A percentile compares a stretch with the other conserved stretches of the same genome.
Evolutionary conservation across 2,113 vertebrate genomes (phyloP).

Genomic region (Ochotona princeps): DNA sequence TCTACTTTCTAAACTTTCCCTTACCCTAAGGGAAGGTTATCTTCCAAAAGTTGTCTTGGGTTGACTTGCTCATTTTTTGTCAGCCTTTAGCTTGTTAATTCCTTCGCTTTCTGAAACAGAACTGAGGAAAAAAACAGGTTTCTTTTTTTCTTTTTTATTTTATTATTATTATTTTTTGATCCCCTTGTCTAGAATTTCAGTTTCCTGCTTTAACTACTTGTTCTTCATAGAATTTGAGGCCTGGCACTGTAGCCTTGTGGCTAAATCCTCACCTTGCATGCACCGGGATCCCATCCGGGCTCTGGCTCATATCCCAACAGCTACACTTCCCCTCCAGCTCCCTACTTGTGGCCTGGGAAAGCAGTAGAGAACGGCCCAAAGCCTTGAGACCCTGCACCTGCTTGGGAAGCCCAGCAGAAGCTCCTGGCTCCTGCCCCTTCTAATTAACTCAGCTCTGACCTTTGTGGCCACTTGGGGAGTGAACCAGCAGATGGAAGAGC

Average conservation of each 20-base stretch:
- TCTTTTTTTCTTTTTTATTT: background rate
- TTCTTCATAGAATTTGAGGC: background rate
- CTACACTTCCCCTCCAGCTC: too few relatives aligned
- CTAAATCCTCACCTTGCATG: too few relatives aligned
- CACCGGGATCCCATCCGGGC: too few relatives aligned
- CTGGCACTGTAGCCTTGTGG: too few relatives aligned
- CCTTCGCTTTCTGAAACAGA: slow-evolving; percentile 24
- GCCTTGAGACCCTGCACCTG: too few relatives aligned
- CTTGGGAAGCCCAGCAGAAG: background rate
- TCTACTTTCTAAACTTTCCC: slow-evolving; percentile 17
- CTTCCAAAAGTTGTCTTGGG: background rate
- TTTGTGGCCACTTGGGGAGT: too few relatives aligned
- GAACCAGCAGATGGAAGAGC: too few relatives aligned
- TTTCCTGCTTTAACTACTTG: slow-evolving; percentile 5
- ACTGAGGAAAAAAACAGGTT: background rate
- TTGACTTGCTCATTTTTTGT: slow-evolving; percentile 23
- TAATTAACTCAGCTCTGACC: background rate
- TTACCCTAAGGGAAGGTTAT: background rate
- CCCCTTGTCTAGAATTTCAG: background rate
- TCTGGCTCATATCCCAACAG: too few relatives aligned
- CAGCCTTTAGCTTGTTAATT: background rate
- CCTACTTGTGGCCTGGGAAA: too few relatives aligned
- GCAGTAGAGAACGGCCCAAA: too few relatives aligned
- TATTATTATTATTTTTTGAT: background rate
- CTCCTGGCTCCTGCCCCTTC: background rate